phyloP scores from a whole-genome alignment of 2,113 vertebrate species.

The Eonycteris spelaea region DNA sequence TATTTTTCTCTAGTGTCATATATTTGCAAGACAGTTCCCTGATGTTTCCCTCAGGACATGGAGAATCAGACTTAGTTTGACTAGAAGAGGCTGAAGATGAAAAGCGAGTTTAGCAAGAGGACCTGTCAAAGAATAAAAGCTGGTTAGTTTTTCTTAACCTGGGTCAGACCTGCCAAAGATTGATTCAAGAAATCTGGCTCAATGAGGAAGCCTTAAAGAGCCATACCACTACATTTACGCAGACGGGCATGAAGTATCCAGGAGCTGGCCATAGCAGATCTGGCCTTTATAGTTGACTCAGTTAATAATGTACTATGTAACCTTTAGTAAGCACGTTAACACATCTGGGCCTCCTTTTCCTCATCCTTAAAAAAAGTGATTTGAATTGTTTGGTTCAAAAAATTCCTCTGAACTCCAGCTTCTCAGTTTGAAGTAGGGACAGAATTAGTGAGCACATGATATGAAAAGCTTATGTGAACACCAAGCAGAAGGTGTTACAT shows the following conservation, averaged over 20 bases:
- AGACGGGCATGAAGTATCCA: not conserved
- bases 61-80: not conserved
- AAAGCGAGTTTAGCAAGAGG: not conserved
- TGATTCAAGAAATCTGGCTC: not conserved
- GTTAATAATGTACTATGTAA: not conserved
- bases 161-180: not conserved
- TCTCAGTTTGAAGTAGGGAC: not conserved
- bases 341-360: not conserved
- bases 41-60: not conserved
- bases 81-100: not conserved
- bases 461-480: not conserved
- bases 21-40: not conserved
- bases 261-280: not conserved
- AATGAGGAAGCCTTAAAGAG: not conserved
- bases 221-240: not conserved
- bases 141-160: not conserved
- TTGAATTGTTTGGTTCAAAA: not conserved
- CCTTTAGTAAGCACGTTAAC: not conserved
- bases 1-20: not conserved
- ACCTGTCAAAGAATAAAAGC: not conserved
- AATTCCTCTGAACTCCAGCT: not conserved
- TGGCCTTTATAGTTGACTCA: not conserved
- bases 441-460: not conserved
- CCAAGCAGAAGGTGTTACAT: rapidly evolving
- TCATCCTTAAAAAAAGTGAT: not conserved